Evolutionary conservation across 1,140 invertebrate genomes (phyloP), one percentile per base, ranked within the genome.

Genomic region (Acromyrmex echinatior): DNA sequence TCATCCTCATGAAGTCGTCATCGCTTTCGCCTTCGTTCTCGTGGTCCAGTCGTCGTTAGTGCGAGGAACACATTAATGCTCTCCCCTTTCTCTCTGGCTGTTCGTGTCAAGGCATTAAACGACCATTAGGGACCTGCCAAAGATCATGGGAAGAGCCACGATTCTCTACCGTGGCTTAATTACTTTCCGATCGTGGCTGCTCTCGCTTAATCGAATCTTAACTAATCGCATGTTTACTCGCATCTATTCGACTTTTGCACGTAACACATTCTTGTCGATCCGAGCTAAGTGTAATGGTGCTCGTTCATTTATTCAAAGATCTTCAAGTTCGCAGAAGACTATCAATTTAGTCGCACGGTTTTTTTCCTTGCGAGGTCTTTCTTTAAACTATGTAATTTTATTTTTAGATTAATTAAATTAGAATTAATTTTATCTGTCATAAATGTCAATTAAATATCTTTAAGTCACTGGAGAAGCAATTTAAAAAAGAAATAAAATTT

Each of bases 151-250:
- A 21, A 35, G 49, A 70, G 49, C 77, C 45, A 78, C 60, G 73
- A 82, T 87, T 76, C 76, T 87, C 89, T 87, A 82, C 60, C 63
- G 80, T 63, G 77, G 81, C 84, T 92, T 92, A 90, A 92, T 92
- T 90, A 90, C 88, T 92, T 90, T 86, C 84, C 89, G 78, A 90
- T 91, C 89, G 77, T 56, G 70, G 81, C 71, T 71, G 74, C 74
- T 90, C 62, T 79, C 89, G 88, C 87, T 90, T 90, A 90, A 91
- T 91, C 89, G 89, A 90, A 88, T 91, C 85, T 68, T 74, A 60
- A 85, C 86, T 90, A 90, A 88, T 91, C 89, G 81, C 71, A n/a
- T 66, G 56, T 49, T 53, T 60, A 39, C 63, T 71, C 74, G 39
- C 58, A 28, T 53, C 53, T 73, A 45, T 28, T 70, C 66, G 28